A percentile compares a stretch with the other conserved stretches of the same genome.
Conservation (phyloP, 2,888 invertebrate genomes). For the Itoplectis maculator region DNA sequence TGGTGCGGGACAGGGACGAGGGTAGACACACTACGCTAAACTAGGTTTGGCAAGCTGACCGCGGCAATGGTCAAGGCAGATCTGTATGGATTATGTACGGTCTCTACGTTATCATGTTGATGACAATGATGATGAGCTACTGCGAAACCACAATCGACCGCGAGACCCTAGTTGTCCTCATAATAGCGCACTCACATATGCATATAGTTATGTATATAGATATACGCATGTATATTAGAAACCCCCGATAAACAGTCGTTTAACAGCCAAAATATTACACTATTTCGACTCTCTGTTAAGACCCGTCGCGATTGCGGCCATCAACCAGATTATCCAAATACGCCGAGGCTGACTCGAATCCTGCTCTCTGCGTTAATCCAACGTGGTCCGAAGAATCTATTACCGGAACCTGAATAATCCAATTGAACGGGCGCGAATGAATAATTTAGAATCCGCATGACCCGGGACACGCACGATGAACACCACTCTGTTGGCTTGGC, state of each 20-base stretch:
- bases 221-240: background rate
- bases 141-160: slow-evolving; percentile 24
- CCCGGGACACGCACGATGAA: background rate
- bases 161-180: slow-evolving; percentile 1
- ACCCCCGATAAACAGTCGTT: slow-evolving; percentile 22
- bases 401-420: slow-evolving; percentile 43
- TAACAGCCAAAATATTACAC: slow-evolving; percentile 40
- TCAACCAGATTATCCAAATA: slow-evolving; percentile 5
- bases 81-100: slow-evolving; percentile 44
- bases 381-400: slow-evolving; percentile 21
- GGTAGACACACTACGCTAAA: slow-evolving; percentile 35
- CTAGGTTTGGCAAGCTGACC: slow-evolving; percentile 46
- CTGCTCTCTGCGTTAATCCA: background rate
- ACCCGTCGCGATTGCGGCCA: background rate
- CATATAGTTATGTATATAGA: background rate
- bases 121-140: slow-evolving; percentile 51
- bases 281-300: slow-evolving; percentile 14
- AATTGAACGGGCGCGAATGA: slow-evolving; percentile 42
- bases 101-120: slow-evolving; percentile 44
- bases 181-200: background rate
- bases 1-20: background rate
- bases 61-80: slow-evolving; percentile 30
- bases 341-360: background rate
- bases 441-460: slow-evolving; percentile 45
- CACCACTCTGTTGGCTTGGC: background rate